Conservation (phyloP, 2,113 vertebrate species). For the Picathartes gymnocephalus region DNA sequence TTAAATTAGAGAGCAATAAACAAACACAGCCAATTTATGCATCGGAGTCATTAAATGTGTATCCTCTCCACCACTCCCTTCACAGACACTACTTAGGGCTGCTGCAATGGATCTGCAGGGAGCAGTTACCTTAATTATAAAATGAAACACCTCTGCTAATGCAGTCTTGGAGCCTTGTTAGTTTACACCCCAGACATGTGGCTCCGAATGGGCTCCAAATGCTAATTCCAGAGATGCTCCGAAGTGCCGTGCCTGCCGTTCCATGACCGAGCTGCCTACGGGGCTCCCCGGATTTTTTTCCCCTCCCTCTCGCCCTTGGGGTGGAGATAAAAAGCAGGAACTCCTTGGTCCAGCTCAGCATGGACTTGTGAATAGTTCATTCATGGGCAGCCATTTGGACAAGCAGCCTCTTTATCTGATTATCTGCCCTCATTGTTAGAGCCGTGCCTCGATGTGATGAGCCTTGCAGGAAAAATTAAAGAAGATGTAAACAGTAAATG, state of each 20-base stretch:
- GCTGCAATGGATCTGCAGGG: constrained; percentile 58
- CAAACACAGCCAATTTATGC: constrained; percentile 69
- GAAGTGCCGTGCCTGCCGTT: not conserved
- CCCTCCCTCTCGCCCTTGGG: constrained; percentile 30
- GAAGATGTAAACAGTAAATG: constrained; percentile 82
- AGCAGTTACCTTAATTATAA: constrained; percentile 73
- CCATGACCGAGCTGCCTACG: not conserved
- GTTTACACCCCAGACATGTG: constrained; percentile 43
- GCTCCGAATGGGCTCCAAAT: constrained; percentile 53
- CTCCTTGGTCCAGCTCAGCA: constrained; percentile 31
- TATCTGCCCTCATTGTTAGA: constrained; percentile 60
- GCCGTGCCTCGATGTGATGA: constrained; percentile 65
- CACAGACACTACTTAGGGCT: constrained; percentile 42
- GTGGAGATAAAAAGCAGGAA: constrained; percentile 32
- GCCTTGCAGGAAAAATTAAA: constrained; percentile 81
- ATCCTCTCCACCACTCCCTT: constrained; percentile 19
- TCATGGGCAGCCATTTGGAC: constrained; percentile 61
- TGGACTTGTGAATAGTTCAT: constrained; percentile 55
- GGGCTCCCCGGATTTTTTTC: not conserved
- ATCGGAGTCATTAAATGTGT: constrained; percentile 50
- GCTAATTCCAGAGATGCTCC: constrained; percentile 29
- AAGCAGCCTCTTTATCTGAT: constrained; percentile 58
- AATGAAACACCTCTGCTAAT: constrained; percentile 70
- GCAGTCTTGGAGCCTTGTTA: constrained; percentile 48
- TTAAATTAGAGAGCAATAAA: constrained; percentile 72